Evolutionary conservation across 2,113 vertebrate species (phyloP), one percentile per base, ranked within the genome.

Genomic region (Corvus moneduloides): DNA sequence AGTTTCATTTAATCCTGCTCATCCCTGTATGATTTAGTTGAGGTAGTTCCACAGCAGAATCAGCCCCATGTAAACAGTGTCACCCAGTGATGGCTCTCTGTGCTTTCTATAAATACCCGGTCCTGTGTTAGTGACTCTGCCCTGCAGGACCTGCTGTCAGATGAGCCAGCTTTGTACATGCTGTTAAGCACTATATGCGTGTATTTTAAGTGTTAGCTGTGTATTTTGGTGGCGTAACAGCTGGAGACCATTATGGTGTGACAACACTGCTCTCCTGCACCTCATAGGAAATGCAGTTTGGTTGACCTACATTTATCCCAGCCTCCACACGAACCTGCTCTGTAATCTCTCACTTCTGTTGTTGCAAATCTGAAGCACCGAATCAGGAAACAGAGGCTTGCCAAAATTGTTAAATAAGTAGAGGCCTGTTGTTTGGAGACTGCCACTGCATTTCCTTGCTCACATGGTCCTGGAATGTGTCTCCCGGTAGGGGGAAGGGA

Each of bases 191-290:
- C 66, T 75, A 1, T 71, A 21, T 44, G 17, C n/a, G 10, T 86
- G 83, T 91, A 74, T 77, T 81, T 68, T 92, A 93, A 97, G 75
- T 17, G 93, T 54, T 93, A 59, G 66, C 90, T 78, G 66, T 67
- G 88, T 79, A 69, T 95, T 94, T 94, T 87, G 66, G 88, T 96
- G 80, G 76, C 1, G 1, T 61, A 93, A 93, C 93, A 96, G 92
- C 94, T 96, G 96, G 88, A 87, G 93, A 87, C 89, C 84, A 5
- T 89, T 76, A 52, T 68, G 83, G 35, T 67, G 44, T 77, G 91
- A 89, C 63, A 62, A 24, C 5, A 10, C 80, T 54, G 12, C 59
- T 75, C 75, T 92, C 71, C 87, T 79, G 27, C 86, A 64, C 75
- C 64, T 46, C 32, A 8, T 4, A 30, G 37, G 69, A 76, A 91